Percentiles rank a stretch among this genome's conserved stretches.
phyloP scores from a whole-genome alignment of 2,797 vertebrate species.

The Hirundo rustica region DNA sequence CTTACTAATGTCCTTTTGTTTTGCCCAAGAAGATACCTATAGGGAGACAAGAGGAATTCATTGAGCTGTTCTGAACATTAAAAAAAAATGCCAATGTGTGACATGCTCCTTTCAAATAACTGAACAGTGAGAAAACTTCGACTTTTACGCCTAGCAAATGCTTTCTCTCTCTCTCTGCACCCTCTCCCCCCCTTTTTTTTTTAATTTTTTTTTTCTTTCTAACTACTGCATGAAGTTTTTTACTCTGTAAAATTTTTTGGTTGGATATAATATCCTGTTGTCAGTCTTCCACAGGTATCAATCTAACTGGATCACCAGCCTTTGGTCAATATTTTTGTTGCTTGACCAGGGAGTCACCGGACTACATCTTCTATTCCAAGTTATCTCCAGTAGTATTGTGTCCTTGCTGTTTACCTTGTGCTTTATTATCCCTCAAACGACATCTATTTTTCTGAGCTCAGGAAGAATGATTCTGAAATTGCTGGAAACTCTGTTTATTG shows the following conservation, averaged over 20 bases:
- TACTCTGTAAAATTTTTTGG: neutral
- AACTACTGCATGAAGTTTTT: neutral
- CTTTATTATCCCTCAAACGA: rapidly evolving
- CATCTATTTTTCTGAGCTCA: neutral
- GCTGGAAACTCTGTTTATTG: neutral
- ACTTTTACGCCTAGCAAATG: neutral
- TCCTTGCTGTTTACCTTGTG: neutral
- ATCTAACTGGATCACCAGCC: neutral
- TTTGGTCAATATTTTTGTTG: neutral
- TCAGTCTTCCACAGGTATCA: neutral
- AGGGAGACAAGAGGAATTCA: neutral
- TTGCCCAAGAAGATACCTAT: neutral
- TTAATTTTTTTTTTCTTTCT: neutral
- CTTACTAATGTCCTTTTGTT: constrained; percentile 54
- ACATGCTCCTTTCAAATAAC: neutral
- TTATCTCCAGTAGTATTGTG: neutral
- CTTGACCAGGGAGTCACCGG: neutral
- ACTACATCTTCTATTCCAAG: neutral
- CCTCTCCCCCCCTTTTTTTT: rapidly evolving
- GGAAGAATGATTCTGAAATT: neutral
- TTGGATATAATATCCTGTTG: neutral
- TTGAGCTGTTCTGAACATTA: neutral
- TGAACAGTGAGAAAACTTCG: neutral
- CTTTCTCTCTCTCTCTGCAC: neutral
- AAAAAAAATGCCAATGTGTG: neutral